A percentile compares a stretch with the other conserved stretches of the same genome.
Evolutionary conservation across 2,888 invertebrate species (phyloP).

Genomic region (Drosophila parthenogenetica): DNA sequence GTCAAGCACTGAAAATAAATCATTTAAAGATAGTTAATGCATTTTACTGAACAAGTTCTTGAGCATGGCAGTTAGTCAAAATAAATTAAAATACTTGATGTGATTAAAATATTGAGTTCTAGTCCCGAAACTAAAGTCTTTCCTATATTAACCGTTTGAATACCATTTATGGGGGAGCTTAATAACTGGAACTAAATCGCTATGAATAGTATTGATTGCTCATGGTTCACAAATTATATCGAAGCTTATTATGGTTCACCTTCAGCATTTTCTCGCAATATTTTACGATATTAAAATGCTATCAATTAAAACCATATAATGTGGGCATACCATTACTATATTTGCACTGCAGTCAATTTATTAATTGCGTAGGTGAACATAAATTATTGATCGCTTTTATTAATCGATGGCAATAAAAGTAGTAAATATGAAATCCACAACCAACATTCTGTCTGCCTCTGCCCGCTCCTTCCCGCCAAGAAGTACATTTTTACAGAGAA

Average conservation of each 20-base stretch:
- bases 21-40: too few species aligned
- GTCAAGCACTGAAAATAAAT: too few species aligned
- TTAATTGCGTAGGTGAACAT: slow-evolving; percentile 18
- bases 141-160: too few species aligned
- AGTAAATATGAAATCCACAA: slow-evolving; percentile 7
- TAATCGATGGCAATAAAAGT: slow-evolving; percentile 17
- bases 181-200: too few species aligned
- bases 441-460: background rate
- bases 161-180: too few species aligned
- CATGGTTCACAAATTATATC: too few species aligned
- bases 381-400: slow-evolving; percentile 42
- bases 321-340: background rate
- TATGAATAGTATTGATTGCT: too few species aligned
- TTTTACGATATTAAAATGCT: background rate
- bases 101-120: too few species aligned
- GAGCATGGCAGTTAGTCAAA: too few species aligned
- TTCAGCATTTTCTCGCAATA: background rate
- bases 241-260: background rate
- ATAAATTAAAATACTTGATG: too few species aligned
- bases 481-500: slow-evolving; percentile 16
- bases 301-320: background rate
- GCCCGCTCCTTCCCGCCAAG: slow-evolving; percentile 18
- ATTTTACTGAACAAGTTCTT: too few species aligned
- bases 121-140: too few species aligned
- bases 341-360: slow-evolving; percentile 4